Percentiles rank a stretch among this genome's conserved stretches.
Conservation (phyloP, 1,140 invertebrate genomes). For the Trichogramma pretiosum region DNA sequence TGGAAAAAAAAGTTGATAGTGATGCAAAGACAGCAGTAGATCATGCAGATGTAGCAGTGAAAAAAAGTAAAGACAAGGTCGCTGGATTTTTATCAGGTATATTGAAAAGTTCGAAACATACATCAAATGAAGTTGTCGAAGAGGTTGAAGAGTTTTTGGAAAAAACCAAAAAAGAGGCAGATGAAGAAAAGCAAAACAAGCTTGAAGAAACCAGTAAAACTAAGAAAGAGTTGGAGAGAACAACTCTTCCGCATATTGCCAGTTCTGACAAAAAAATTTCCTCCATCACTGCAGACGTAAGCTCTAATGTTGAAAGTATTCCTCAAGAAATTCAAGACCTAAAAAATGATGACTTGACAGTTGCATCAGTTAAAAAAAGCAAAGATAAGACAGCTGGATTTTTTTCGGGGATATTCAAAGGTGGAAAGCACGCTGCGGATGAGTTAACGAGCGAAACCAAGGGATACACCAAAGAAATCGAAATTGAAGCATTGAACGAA, state of each 20-base stretch:
- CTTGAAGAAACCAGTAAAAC: neutral
- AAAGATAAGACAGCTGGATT: conserved; percentile 25
- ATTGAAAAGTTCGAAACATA: conserved; percentile 27
- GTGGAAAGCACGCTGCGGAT: conserved; percentile 22
- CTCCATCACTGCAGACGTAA: too few relatives aligned
- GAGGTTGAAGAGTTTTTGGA: conserved; percentile 23
- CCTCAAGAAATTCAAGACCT: neutral
- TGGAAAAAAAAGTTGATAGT: neutral
- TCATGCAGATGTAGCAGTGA: neutral
- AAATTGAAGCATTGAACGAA: conserved; percentile 5
- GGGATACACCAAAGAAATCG: conserved; percentile 13
- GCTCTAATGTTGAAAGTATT: conserved; percentile 6
- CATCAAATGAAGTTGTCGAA: conserved; percentile 18
- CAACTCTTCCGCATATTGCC: too few relatives aligned
- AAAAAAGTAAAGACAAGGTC: conserved; percentile 28
- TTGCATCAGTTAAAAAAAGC: conserved; percentile 15
- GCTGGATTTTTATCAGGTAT: conserved; percentile 28
- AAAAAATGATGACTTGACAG: neutral
- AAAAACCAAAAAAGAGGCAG: conserved; percentile 23
- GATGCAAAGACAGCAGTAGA: conserved; percentile 18
- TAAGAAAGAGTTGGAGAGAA: too few relatives aligned
- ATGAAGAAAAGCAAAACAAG: too few relatives aligned
- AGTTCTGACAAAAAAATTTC: too few relatives aligned
- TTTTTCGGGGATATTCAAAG: conserved; percentile 25
- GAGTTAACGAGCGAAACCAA: too few relatives aligned